phyloP scores from a whole-genome alignment of 2,113 vertebrate genomes.

The Platichthys flesus region DNA sequence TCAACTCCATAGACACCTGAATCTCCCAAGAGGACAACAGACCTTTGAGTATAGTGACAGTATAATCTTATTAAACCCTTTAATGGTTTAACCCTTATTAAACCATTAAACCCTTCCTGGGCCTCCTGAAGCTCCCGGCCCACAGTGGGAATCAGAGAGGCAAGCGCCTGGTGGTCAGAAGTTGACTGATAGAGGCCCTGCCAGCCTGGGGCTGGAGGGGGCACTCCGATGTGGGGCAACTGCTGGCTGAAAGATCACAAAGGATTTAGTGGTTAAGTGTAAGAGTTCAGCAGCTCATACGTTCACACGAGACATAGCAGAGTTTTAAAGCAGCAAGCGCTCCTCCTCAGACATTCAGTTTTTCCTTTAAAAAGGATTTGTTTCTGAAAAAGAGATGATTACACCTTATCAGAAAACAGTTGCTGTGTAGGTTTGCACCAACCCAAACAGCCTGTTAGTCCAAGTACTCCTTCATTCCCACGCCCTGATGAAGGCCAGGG shows the following conservation, averaged over 20 bases:
- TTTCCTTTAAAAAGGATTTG: not conserved
- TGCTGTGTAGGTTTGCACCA: not conserved
- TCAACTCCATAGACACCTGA: constrained; percentile 2
- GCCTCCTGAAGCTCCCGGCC: not conserved
- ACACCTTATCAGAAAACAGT: not conserved
- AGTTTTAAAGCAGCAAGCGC: not conserved
- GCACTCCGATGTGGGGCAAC: not conserved
- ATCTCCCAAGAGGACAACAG: not conserved
- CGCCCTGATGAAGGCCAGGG: not conserved
- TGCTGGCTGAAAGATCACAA: not conserved
- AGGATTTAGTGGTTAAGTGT: not conserved
- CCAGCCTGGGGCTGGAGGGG: not conserved
- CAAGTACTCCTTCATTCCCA: not conserved
- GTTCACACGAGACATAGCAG: not conserved
- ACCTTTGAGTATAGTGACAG: not conserved
- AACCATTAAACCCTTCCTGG: constrained; percentile 6
- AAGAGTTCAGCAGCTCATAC: not conserved
- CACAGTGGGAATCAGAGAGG: not conserved
- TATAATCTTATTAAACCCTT: constrained; percentile 20
- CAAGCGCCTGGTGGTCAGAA: constrained; percentile 8
- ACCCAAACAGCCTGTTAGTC: not conserved
- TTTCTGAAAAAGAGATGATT: not conserved
- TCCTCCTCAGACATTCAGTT: not conserved
- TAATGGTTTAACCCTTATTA: too few species aligned
- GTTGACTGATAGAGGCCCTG: constrained; percentile 1